A percentile compares a stretch with the other conserved stretches of the same genome.
These are phyloP conservation scores for Porites australiensis DNA, from an alignment of 64 coral and sea anemone genomes.

Conservation along the genomic window DNA sequence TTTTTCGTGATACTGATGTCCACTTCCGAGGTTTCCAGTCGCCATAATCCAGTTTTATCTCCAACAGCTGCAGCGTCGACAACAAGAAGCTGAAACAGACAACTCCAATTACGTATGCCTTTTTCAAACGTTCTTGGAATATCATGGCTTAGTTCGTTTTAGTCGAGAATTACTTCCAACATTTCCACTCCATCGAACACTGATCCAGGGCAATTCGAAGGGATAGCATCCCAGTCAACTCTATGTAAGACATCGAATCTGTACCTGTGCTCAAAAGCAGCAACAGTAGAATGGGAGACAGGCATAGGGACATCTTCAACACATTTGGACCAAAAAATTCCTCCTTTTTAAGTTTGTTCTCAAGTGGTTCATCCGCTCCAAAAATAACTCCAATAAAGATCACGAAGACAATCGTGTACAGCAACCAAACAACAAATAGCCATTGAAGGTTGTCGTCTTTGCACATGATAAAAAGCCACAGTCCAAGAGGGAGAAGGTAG, in stretches of 20 bases:
- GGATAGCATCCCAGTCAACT: neutral
- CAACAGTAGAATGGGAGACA: conserved; percentile 25
- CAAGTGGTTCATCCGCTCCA: neutral
- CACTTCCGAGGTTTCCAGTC: neutral
- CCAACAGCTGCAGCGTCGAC: neutral
- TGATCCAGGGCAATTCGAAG: conserved; percentile 28
- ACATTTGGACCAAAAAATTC: conserved; percentile 65
- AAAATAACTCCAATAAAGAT: conserved; percentile 16
- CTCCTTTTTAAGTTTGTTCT: conserved; percentile 45
- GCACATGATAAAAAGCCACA: neutral
- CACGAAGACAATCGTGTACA: neutral
- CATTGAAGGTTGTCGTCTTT: neutral
- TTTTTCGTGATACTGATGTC: neutral
- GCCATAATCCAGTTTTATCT: neutral
- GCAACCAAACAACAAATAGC: conserved; percentile 10
- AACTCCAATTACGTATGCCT: conserved; percentile 16
- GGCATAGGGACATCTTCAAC: conserved; percentile 49
- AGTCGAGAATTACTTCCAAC: conserved; percentile 49
- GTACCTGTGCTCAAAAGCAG: conserved; percentile 41
- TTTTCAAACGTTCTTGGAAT: conserved; percentile 14
- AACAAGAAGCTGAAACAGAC: conserved; percentile 52
- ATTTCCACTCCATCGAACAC: conserved; percentile 73
- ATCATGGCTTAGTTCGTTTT: neutral
- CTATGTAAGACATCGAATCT: neutral
- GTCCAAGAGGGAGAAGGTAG: neutral